Base-by-base conservation (phyloP, 2,113 vertebrate genomes). In the Pterophyllum scalare region DNA sequence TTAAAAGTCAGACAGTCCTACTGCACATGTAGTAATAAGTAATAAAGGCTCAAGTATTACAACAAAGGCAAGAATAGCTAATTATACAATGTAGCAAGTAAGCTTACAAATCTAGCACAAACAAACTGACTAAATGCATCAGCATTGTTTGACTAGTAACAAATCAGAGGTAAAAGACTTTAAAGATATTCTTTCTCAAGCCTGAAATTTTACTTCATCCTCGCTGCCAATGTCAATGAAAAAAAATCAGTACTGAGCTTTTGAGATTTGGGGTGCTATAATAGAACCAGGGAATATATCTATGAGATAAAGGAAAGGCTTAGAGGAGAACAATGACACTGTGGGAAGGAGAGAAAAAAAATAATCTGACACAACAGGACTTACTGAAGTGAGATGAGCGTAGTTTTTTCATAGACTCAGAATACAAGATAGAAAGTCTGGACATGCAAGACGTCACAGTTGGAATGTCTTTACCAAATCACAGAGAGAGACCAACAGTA, bases 371-470 rank as follows among this genome's bases (percentile, higher is more conserved):
- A 83, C 88, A 90, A 94, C 87, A 91, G 92, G 90, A 99, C 97
- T 99, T 98, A 98, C 97, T 96, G 95, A 97, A 92, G 93, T 97
- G 95, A 95, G 97, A 97, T 87, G 96, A 95, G 90, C 90, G 95
- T 75, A 97, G 97, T 84, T 96, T 98, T 97, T 97, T 98, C 97
- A 98, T 92, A 96, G 97, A 98, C 92, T 97, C 96, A 96, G 90
- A 87, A 95, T 93, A 96, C 89, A 96, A 91, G 93, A 75, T 92
- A 95, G 95, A 95, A 85, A 96, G 92, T 89, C 94, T 91, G 81
- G 94, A 94, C 95, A 96, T 95, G 95, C 93, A 95, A 95, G 97
- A 97, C 95, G 95, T 94, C 95, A 94, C 94, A 95, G 93, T 90
- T 94, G 97, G 97, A 96, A 95, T 80, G 94, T 97, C 97, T 98